Conservation (phyloP, 2,113 vertebrate genomes). For the Symphodus melops region DNA sequence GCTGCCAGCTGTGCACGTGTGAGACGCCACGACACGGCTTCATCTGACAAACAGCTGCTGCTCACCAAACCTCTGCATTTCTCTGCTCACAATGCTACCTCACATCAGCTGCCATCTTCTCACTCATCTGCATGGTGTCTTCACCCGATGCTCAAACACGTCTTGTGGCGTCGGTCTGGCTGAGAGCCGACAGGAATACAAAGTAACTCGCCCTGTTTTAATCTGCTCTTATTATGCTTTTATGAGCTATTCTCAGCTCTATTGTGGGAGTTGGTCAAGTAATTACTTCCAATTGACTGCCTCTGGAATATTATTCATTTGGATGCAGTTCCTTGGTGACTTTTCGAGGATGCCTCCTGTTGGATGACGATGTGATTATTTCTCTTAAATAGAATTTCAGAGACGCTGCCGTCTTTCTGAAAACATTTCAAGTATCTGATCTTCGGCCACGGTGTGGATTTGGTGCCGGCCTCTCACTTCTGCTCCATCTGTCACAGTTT, state of each 20-base stretch:
- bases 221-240: slow-evolving; percentile 61
- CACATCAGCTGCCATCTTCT: slow-evolving; percentile 8
- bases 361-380: slow-evolving; percentile 58
- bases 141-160: slow-evolving; percentile 6
- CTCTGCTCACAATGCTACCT: slow-evolving; percentile 12
- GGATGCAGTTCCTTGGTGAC: slow-evolving; percentile 55
- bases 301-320: slow-evolving; percentile 66
- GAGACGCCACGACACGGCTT: slow-evolving; percentile 42
- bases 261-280: slow-evolving; percentile 70
- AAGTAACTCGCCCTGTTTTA: slow-evolving; percentile 42
- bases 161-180: slow-evolving; percentile 7
- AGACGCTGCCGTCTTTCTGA: slow-evolving; percentile 12
- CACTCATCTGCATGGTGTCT: slow-evolving; percentile 7
- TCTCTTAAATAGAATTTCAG: slow-evolving; percentile 44
- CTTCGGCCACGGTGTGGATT: slow-evolving; percentile 5
- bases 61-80: slow-evolving; percentile 27
- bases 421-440: slow-evolving; percentile 31
- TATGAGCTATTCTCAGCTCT: slow-evolving; percentile 62
- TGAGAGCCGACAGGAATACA: slow-evolving; percentile 24
- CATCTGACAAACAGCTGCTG: slow-evolving; percentile 57
- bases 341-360: slow-evolving; percentile 52
- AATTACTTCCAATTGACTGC: slow-evolving; percentile 72
- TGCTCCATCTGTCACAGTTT: background rate
- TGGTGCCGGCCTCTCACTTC: background rate
- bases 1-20: slow-evolving; percentile 67